Conservation (phyloP, 2,113 vertebrate species). For the Eurypyga helias region DNA sequence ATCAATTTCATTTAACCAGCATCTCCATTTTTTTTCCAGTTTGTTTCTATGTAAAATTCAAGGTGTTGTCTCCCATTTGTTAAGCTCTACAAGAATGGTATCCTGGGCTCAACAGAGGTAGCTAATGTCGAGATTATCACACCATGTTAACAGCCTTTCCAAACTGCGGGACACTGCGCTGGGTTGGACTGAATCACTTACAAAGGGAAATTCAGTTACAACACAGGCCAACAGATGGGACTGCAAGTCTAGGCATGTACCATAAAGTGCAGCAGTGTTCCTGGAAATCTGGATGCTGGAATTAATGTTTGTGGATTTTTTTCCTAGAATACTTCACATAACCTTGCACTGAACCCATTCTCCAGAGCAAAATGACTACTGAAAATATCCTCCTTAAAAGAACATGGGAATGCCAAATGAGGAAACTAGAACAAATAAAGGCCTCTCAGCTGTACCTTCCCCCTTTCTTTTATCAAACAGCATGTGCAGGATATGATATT, state of each 20-base stretch:
- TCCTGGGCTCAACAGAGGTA: not conserved
- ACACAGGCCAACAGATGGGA: not conserved
- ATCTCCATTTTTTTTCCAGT: not conserved
- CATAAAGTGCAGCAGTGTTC: not conserved
- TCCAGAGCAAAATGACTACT: not conserved
- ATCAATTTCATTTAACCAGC: not conserved
- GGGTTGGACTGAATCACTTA: not conserved
- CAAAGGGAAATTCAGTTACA: not conserved
- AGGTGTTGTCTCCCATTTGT: not conserved
- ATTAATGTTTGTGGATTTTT: not conserved
- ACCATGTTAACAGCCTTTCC: not conserved
- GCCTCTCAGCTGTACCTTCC: not conserved
- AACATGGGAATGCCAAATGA: not conserved
- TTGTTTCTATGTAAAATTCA: not conserved
- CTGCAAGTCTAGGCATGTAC: not conserved
- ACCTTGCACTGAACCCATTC: not conserved
- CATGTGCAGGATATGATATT: not conserved
- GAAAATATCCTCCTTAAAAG: not conserved
- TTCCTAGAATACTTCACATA: not conserved
- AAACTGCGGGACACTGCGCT: not conserved
- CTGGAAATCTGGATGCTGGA: not conserved
- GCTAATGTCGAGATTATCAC: slow-evolving; percentile 4
- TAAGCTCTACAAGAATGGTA: not conserved
- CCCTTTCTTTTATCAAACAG: fast-evolving
- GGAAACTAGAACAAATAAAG: not conserved